Percentiles rank a stretch among this genome's conserved stretches.
Conservation (phyloP, 2,888 invertebrate genomes). For the Marronus borbonicus region DNA sequence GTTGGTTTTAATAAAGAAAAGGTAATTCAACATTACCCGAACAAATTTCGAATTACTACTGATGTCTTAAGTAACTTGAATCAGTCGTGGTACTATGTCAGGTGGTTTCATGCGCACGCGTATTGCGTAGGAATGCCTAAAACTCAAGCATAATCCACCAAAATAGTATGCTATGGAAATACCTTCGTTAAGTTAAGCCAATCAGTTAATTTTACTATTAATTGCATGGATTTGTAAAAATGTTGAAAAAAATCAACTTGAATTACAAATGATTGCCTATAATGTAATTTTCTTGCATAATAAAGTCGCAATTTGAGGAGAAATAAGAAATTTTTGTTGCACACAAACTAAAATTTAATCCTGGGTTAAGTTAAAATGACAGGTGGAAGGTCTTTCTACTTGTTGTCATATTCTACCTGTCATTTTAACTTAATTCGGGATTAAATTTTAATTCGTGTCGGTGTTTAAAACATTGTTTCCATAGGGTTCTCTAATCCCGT, state of each 20-base stretch:
- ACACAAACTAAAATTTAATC: too few relatives aligned
- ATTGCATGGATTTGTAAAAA: neutral
- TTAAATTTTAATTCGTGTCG: too few relatives aligned
- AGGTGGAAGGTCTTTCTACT: too few relatives aligned
- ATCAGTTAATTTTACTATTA: neutral
- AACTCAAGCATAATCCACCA: neutral
- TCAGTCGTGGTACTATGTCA: neutral
- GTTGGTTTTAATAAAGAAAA: too few relatives aligned
- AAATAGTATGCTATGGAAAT: neutral
- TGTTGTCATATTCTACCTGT: too few relatives aligned
- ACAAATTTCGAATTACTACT: too few relatives aligned
- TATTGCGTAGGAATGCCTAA: neutral
- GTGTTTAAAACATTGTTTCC: too few relatives aligned
- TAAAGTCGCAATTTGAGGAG: neutral
- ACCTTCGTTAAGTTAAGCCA: too few relatives aligned
- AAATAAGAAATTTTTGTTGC: neutral
- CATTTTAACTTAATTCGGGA: too few relatives aligned
- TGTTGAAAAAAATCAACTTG: neutral
- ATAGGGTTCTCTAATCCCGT: too few relatives aligned
- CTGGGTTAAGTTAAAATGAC: too few relatives aligned
- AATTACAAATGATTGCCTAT: neutral
- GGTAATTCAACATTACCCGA: too few relatives aligned
- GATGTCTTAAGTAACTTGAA: neutral
- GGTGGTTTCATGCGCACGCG: slow-evolving; percentile 9
- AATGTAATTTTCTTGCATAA: neutral